These are phyloP conservation scores for Coilia nasus DNA, from an alignment of 2,797 vertebrate species.

Conservation along the genomic window DNA sequence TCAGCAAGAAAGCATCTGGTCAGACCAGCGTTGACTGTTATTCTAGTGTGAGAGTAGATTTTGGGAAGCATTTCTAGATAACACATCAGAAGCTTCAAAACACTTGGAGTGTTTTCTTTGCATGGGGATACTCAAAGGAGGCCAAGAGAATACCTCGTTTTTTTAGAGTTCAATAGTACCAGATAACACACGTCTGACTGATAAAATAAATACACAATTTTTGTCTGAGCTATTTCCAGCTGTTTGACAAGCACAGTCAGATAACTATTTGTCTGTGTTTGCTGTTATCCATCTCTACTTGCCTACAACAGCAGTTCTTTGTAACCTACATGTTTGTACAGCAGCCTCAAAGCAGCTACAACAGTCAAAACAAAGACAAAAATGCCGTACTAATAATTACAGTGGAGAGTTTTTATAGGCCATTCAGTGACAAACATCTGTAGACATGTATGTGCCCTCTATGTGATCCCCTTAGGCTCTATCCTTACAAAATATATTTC, in stretches of 20 bases:
- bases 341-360: no score
- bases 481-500: no score
- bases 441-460: no score
- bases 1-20: not conserved
- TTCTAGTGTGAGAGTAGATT: not conserved
- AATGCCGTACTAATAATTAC: no score
- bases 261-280: not conserved
- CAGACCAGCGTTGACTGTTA: not conserved
- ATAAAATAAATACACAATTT: not conserved
- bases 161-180: not conserved
- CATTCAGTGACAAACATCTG: no score
- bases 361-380: no score
- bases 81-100: not conserved
- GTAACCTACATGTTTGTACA: no score
- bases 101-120: not conserved
- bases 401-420: no score
- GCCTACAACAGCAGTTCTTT: no score
- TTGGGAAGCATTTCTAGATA: not conserved
- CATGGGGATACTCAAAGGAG: not conserved
- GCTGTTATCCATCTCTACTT: not conserved
- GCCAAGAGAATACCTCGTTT: not conserved
- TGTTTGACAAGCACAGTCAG: not conserved
- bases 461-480: no score
- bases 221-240: not conserved
- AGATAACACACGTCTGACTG: not conserved